These are phyloP conservation scores for Chrysocyon brachyurus DNA, from an alignment of 2,797 vertebrate species.

Conservation along the genomic window DNA sequence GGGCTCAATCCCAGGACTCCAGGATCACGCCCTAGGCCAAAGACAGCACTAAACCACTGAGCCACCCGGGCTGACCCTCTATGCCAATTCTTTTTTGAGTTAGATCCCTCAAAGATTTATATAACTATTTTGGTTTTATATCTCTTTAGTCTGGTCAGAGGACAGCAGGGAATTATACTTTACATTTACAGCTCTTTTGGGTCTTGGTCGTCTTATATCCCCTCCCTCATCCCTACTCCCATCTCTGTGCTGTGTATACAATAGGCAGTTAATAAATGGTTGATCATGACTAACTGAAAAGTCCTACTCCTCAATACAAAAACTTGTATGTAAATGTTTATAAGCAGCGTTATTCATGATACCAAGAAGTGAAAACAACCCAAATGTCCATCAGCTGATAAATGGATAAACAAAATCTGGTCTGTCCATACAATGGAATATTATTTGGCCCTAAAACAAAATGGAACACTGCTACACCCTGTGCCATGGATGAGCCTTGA, in stretches of 20 bases:
- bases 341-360: background rate
- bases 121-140: conserved; percentile 21
- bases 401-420: background rate
- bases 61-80: too few relatives aligned
- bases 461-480: background rate
- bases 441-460: background rate
- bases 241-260: background rate
- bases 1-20: too few relatives aligned
- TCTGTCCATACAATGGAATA: background rate
- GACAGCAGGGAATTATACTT: background rate
- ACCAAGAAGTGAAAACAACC: background rate
- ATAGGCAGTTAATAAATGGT: conserved; percentile 28
- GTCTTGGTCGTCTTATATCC: background rate
- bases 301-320: background rate
- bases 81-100: background rate
- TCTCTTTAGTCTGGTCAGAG: background rate
- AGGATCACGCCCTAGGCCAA: too few relatives aligned
- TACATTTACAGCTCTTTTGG: background rate
- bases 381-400: background rate
- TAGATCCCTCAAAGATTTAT: background rate
- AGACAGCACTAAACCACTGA: too few relatives aligned
- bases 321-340: background rate
- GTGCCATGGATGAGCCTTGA: background rate
- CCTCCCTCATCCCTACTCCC: background rate
- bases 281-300: background rate